Evolutionary conservation across 2,888 invertebrate species (phyloP).

Genomic region (Cataglyphis cursor): DNA sequence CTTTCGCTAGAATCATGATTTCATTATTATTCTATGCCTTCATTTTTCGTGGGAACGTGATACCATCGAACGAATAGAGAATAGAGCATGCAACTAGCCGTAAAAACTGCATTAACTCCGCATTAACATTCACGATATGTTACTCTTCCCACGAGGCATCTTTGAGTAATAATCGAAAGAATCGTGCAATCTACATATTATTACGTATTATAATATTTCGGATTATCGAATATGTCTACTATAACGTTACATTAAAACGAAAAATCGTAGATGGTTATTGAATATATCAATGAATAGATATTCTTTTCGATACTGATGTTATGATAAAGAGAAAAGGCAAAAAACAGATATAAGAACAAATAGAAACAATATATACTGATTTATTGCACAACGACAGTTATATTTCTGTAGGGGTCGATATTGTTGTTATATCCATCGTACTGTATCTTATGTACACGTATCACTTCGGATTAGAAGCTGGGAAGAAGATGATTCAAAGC

Average conservation of each 20-base stretch:
- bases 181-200: background rate
- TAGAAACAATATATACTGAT: constrained; percentile 64
- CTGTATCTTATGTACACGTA: constrained; percentile 59
- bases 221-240: background rate
- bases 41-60: constrained; percentile 45
- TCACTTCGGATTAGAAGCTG: constrained; percentile 57
- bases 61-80: background rate
- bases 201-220: background rate
- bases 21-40: constrained; percentile 15
- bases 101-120: background rate
- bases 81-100: background rate
- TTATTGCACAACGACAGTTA: constrained; percentile 65
- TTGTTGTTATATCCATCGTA: constrained; percentile 40
- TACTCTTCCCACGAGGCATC: constrained; percentile 11
- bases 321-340: background rate
- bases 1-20: background rate
- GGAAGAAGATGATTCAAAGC: constrained; percentile 34
- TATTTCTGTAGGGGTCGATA: constrained; percentile 49
- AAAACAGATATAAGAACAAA: constrained; percentile 22
- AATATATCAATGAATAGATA: background rate
- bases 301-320: background rate
- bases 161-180: constrained; percentile 2
- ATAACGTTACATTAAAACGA: background rate
- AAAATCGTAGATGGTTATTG: background rate
- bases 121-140: background rate